A percentile compares a stretch with the other conserved stretches of the same genome.
Conservation (phyloP, 2,797 vertebrate species). For the Oreonectes daqikongensis region DNA sequence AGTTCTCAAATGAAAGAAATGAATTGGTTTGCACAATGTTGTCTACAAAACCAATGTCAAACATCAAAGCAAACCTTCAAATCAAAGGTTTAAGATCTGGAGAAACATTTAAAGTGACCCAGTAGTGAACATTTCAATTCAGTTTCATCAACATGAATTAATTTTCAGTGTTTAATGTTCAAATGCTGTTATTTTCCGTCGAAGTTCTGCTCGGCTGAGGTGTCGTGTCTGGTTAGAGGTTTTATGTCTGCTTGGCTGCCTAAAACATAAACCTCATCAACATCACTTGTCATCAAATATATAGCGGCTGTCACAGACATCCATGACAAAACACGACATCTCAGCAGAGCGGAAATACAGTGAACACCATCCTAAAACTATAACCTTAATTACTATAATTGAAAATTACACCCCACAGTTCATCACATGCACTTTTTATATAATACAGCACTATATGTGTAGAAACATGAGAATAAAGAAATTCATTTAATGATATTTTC, state of each 20-base stretch:
- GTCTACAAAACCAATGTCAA: no score
- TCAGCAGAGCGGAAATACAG: not conserved
- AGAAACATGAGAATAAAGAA: not conserved
- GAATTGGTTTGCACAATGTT: no score
- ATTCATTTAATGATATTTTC: not conserved
- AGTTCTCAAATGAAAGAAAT: no score
- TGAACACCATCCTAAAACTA: not conserved
- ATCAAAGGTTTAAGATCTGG: no score
- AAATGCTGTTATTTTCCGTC: not conserved
- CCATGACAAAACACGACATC: not conserved
- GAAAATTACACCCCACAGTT: not conserved
- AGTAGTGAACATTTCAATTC: no score
- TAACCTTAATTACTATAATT: not conserved
- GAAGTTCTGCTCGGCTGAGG: not conserved
- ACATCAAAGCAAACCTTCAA: no score
- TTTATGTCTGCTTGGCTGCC: not conserved
- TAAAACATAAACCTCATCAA: constrained; percentile 8
- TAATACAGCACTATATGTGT: not conserved
- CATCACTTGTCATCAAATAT: not conserved
- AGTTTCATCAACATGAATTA: no score
- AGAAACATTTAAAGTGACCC: no score
- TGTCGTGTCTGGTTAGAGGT: not conserved
- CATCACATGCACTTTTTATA: not conserved
- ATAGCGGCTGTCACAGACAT: not conserved
- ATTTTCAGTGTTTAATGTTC: not conserved